These are phyloP conservation scores for Mus musculus DNA, from an alignment of 2,113 vertebrate species.

Conservation along the genomic window DNA sequence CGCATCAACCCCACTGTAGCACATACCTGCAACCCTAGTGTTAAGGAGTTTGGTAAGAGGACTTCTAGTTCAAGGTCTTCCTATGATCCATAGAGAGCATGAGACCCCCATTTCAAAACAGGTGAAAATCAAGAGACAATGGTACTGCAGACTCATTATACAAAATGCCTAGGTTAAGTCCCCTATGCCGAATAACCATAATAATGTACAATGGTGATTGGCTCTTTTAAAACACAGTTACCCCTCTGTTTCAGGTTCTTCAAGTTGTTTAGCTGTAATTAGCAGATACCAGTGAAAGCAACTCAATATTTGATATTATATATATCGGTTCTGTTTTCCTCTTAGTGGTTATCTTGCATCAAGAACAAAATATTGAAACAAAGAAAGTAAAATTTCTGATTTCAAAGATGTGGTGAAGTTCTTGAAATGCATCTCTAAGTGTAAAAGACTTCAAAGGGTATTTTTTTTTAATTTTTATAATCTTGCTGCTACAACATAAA, in stretches of 20 bases:
- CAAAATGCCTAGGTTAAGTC: background rate
- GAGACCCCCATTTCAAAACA: background rate
- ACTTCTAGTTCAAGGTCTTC: background rate
- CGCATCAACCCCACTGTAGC: rapidly evolving
- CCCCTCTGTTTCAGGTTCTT: background rate
- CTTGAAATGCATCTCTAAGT: background rate
- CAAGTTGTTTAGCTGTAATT: background rate
- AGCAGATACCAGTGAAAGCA: background rate
- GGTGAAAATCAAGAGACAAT: background rate
- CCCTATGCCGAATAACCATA: background rate
- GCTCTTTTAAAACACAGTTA: background rate
- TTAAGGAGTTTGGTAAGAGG: background rate
- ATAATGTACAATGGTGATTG: background rate
- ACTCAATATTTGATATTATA: background rate
- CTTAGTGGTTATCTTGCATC: background rate
- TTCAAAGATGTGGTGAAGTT: conserved; percentile 18
- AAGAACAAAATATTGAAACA: background rate
- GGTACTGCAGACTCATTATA: background rate
- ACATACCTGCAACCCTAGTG: background rate
- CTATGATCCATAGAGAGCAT: background rate
- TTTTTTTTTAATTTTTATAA: background rate
- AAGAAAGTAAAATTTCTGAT: conserved; percentile 7
- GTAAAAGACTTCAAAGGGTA: background rate
- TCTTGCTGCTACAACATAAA: conserved; percentile 9
- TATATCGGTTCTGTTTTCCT: background rate